Base-by-base conservation (phyloP, 2,797 vertebrate species). In the Protonibea diacanthus region DNA sequence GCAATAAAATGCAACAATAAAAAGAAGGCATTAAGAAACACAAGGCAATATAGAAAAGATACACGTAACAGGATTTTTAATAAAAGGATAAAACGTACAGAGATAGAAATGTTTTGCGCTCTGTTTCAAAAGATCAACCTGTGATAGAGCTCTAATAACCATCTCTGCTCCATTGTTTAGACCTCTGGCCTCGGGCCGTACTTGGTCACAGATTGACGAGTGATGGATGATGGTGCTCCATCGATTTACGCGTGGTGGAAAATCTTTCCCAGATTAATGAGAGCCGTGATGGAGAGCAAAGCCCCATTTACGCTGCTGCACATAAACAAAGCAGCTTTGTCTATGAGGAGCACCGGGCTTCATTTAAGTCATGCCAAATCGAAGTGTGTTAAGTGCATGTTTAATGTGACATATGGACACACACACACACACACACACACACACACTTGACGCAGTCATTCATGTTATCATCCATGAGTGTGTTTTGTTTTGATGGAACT, bases 241-340 rank as follows among this genome's bases (percentile, higher is more conserved):
- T 89, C 82, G 80, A 94, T 88, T 87, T 63, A 63, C 23, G 7
- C 20, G 42, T 3, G 49, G 70, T 69, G 67, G 72, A 79, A 88
- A 86, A 74, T 78, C 85, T 85, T 84, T 76, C 48, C 69, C 72
- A 81, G 90, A 92, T 90, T 85, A 89, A 94, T 81, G 91, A 86
- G 80, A 85, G 47, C 27, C n/a, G 21, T 71, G 83, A 89, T 81
- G 76, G 79, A 88, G 83, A 77, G 67, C 67, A 67, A 76, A 84
- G 57, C 74, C 80, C 63, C 52, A 51, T 66, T 88, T 49, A 65
- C 17, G 1, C 75, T 53, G 71, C 42, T 4, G 14, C 75, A 68
- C 60, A 57, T 80, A 88, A 92, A 91, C 86, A 88, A 75, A 65
- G 53, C 78, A 20, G 52, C 86, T 92, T 83, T 77, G 42, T 82